Base-by-base conservation (phyloP, 2,888 invertebrate genomes). In the Furcula furcula region DNA sequence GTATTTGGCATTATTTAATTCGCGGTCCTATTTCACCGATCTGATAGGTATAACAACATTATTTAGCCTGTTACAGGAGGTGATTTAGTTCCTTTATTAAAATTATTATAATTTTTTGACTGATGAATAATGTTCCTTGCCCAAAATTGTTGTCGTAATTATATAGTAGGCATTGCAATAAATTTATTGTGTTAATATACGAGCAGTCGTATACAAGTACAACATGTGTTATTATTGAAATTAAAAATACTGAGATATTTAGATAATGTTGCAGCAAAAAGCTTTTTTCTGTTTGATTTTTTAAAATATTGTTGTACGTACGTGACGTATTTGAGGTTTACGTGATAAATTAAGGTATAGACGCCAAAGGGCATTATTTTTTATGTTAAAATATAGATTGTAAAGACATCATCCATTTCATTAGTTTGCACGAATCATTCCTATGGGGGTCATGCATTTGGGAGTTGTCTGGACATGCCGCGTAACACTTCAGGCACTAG, bases 341-440 rank as follows among this genome's bases (percentile, higher is more conserved):
- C 46, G 44, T 39, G 46, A 23, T 23, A 23, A 4, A 49, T 42
- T 40, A 45, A 46, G 34, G 42, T 55, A 46, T 43, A 32, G 35
- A 46, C 46, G 55, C 54, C 60, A 40, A 47, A 40, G 42, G 65
- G 67, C 62, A 59, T 65, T 62, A 66, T 55, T 66, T 61, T 68
- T 65, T 12, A 9, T 56, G 56, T 55, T 65, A 64, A 45, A 65
- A 62, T 53, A 57, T 65, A 68, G 62, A 34, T 56, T 47, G 46
- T 64, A 65, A 74, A 53, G 45, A 51, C 76, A 80, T 79, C 40
- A 46, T 54, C 74, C 86, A 86, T 84, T 83, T 85, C 80, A 77
- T 79, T 89, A 89, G 88, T 87, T 90, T 91, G 91, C 91, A 91
- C 90, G 91, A 90, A 91, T 91, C 91, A 91, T 91, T 91, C 91